These are phyloP conservation scores for Gryllus bimaculatus DNA, from an alignment of 1,140 invertebrate genomes.

Conservation along the genomic window DNA sequence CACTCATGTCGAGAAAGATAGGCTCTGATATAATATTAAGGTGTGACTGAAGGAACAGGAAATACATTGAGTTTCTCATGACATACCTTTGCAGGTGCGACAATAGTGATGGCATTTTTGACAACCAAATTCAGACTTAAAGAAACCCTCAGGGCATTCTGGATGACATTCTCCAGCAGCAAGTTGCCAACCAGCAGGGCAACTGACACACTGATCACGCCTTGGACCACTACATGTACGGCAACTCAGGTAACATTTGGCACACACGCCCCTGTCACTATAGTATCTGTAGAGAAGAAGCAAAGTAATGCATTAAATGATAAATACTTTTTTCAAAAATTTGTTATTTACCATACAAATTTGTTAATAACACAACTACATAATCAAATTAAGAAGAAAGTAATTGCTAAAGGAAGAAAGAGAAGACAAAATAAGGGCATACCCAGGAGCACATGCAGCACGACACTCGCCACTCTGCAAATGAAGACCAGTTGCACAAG, in stretches of 20 bases:
- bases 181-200: slow-evolving; percentile 63
- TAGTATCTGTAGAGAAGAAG: slow-evolving; percentile 52
- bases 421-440: slow-evolving; percentile 7
- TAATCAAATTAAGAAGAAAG: too few species aligned
- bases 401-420: too few species aligned
- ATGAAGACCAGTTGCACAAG: slow-evolving; percentile 58
- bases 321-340: too few species aligned
- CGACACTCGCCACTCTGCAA: slow-evolving; percentile 70
- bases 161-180: slow-evolving; percentile 71
- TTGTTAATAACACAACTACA: too few species aligned
- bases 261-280: slow-evolving; percentile 68
- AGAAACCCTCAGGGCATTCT: slow-evolving; percentile 74
- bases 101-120: slow-evolving; percentile 78
- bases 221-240: slow-evolving; percentile 70
- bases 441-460: slow-evolving; percentile 38
- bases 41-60: too few species aligned
- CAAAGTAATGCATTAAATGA: not conserved
- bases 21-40: too few species aligned
- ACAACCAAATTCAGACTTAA: slow-evolving; percentile 65
- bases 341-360: too few species aligned
- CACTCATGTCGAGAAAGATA: too few species aligned
- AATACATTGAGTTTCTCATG: not conserved
- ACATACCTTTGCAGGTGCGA: slow-evolving; percentile 62
- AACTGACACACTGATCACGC: slow-evolving; percentile 72
- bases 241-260: slow-evolving; percentile 73